Percentiles rank a stretch among this genome's conserved stretches.
phyloP scores from a whole-genome alignment of 2,113 vertebrate species.

The Pachypanchax playfairii region DNA sequence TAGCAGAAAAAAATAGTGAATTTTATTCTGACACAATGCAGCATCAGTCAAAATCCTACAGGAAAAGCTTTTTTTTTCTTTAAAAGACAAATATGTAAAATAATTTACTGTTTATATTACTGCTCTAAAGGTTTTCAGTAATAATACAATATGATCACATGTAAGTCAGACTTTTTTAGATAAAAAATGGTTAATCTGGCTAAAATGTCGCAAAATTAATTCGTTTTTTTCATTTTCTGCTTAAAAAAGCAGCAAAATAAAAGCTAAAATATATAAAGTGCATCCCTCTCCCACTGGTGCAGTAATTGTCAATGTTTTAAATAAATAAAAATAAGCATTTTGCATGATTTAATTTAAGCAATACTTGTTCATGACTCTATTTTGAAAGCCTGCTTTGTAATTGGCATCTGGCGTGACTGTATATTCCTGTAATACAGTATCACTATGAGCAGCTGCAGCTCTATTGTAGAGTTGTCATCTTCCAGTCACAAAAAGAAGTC shows the following conservation, averaged over 20 bases:
- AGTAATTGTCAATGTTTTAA: no score
- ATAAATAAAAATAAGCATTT: no score
- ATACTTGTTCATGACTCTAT: no score
- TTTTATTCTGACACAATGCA: not conserved
- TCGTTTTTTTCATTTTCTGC: no score
- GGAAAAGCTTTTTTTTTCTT: not conserved
- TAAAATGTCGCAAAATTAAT: no score
- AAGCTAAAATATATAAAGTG: no score
- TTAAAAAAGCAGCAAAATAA: no score
- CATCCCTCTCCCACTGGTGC: no score
- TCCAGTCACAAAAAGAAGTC: not conserved
- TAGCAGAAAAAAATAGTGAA: not conserved
- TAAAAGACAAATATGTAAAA: not conserved
- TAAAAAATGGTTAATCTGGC: no score
- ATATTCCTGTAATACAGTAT: not conserved
- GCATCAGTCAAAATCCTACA: not conserved
- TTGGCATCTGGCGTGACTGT: not conserved
- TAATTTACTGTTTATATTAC: not conserved
- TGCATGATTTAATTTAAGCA: no score
- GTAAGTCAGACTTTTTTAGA: no score
- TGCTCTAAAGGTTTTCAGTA: not conserved
- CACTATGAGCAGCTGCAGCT: no score
- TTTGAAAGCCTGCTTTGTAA: not conserved
- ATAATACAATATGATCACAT: not conserved
- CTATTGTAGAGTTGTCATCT: not conserved